Evolutionary conservation across 2,113 vertebrate species (phyloP).

Genomic region (Crocuta crocuta): DNA sequence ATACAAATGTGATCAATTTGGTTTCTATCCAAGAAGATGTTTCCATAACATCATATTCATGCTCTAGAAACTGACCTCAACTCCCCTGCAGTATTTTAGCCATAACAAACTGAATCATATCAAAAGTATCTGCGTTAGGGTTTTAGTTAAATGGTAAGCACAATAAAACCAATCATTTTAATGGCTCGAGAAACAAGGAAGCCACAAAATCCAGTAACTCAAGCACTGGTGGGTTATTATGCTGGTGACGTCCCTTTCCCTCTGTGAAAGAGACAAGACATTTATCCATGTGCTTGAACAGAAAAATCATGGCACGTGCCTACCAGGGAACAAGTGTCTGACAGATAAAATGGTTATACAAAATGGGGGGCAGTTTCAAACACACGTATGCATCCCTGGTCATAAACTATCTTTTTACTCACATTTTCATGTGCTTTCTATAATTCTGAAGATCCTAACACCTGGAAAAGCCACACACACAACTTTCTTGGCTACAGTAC

Average conservation of each 20-base stretch:
- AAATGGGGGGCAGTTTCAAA: not conserved
- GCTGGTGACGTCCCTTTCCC: not conserved
- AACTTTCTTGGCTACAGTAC: not conserved
- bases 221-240: not conserved
- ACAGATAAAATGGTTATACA: not conserved
- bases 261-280: not conserved
- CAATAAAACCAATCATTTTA: constrained; percentile 29
- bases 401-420: not conserved
- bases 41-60: not conserved
- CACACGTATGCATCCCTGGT: not conserved
- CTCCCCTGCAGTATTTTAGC: constrained; percentile 17
- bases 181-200: constrained; percentile 27
- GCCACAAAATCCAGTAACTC: not conserved
- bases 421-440: not conserved
- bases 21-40: not conserved
- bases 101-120: not conserved
- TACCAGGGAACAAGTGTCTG: not conserved
- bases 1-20: not conserved
- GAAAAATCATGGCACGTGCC: not conserved
- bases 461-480: not conserved
- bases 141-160: constrained; percentile 40
- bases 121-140: not conserved
- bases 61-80: constrained; percentile 34
- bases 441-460: not conserved
- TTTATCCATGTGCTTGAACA: not conserved